Percentiles rank a stretch among this genome's conserved stretches.
phyloP scores from a whole-genome alignment of 2,797 vertebrate genomes.

The Tadarida brasiliensis region DNA sequence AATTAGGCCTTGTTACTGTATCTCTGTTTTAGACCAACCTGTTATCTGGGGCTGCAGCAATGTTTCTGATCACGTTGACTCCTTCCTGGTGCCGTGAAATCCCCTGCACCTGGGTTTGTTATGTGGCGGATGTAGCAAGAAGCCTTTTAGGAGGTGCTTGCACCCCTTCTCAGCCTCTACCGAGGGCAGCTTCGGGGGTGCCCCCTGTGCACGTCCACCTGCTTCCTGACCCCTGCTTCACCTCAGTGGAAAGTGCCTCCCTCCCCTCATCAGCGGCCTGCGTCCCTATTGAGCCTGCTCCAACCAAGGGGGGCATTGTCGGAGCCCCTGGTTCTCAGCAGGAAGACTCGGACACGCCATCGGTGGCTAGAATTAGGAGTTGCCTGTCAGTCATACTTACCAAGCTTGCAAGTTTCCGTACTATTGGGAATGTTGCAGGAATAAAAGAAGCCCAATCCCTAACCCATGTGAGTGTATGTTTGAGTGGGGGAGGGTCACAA shows the following conservation, averaged over 20 bases:
- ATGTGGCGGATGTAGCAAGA: not conserved
- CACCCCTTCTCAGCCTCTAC: not conserved
- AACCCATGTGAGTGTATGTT: not conserved
- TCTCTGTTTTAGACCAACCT: not conserved
- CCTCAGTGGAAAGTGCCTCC: not conserved
- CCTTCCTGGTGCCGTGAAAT: not conserved
- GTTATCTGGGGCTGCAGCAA: not conserved
- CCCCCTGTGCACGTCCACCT: not conserved
- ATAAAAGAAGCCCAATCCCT: not conserved
- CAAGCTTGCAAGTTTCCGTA: not conserved
- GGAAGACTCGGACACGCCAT: not conserved
- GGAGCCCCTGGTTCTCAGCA: constrained; percentile 49
- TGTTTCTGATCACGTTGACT: not conserved
- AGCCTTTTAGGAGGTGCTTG: not conserved
- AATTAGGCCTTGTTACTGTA: not conserved
- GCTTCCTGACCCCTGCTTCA: not conserved
- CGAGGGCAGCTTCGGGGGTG: not conserved
- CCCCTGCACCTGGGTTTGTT: not conserved
- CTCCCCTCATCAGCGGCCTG: not conserved
- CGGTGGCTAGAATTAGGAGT: not conserved
- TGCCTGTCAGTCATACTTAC: not conserved
- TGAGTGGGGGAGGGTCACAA: not conserved
- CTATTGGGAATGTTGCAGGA: not conserved
- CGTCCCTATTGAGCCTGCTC: not conserved
- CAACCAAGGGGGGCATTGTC: not conserved